Evolutionary conservation across 2,888 invertebrate genomes (phyloP).

Genomic region (Coremacera marginata): DNA sequence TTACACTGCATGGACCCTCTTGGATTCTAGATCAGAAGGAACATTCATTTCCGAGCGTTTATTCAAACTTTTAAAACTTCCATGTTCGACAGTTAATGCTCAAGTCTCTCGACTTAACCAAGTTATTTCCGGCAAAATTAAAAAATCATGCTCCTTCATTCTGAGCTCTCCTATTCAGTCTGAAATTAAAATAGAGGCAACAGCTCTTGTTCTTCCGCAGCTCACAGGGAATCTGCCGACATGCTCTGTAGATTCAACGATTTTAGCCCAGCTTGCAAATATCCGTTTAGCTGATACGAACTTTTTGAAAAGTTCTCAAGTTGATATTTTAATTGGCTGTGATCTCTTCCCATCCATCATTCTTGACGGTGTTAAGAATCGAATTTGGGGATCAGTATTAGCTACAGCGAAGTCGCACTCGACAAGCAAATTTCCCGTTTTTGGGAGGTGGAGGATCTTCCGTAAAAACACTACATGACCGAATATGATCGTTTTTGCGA

Average conservation of each 20-base stretch:
- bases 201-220: constrained; percentile 34
- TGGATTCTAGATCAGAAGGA: constrained; percentile 41
- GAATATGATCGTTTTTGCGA: neutral
- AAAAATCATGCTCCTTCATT: constrained; percentile 22
- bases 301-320: constrained; percentile 12
- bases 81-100: constrained; percentile 12
- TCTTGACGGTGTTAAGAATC: neutral
- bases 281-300: too few species aligned
- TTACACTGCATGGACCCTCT: constrained; percentile 34
- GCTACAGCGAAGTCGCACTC: neutral
- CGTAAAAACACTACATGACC: neutral
- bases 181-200: constrained; percentile 11
- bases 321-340: constrained; percentile 29
- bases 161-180: neutral
- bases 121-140: too few species aligned
- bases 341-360: constrained; percentile 16
- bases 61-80: constrained; percentile 31
- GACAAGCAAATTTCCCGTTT: constrained; percentile 42
- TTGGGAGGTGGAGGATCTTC: constrained; percentile 35
- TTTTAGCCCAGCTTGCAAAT: too few species aligned
- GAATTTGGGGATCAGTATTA: too few species aligned
- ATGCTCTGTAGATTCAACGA: too few species aligned
- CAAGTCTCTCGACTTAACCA: too few species aligned
- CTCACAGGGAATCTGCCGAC: constrained; percentile 37
- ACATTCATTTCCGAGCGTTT: constrained; percentile 40